Percentiles rank a stretch among this genome's conserved stretches.
phyloP scores from a whole-genome alignment of 64 coral and sea anemone species.

The Catalaphyllia jardinei region DNA sequence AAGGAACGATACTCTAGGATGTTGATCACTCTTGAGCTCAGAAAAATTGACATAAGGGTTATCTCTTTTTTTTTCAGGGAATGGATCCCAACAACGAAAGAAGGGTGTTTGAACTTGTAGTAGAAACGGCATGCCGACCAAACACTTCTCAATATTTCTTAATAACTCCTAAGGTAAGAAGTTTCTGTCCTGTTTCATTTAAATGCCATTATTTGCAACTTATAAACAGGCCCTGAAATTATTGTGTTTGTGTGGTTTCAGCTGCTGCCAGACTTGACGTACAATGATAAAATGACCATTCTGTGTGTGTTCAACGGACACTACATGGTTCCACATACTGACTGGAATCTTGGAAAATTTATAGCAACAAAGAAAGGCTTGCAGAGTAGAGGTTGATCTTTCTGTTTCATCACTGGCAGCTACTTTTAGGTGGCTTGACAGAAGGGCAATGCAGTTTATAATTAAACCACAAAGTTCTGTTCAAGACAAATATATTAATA shows the following conservation, averaged over 20 bases:
- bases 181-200: no score
- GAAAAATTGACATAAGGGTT: background rate
- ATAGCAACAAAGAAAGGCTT: constrained; percentile 53
- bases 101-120: constrained; percentile 94
- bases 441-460: background rate
- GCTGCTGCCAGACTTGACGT: constrained; percentile 89
- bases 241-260: constrained; percentile 1
- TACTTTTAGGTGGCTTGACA: background rate
- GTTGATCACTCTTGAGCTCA: no score
- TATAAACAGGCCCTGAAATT: no score
- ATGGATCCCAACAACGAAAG: constrained; percentile 99
- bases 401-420: no score
- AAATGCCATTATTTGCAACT: no score
- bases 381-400: background rate
- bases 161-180: constrained; percentile 93
- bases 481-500: no score
- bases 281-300: constrained; percentile 91
- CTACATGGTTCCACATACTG: constrained; percentile 83
- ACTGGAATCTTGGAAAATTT: constrained; percentile 77
- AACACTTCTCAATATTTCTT: constrained; percentile 96
- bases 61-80: constrained; percentile 59
- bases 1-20: no score
- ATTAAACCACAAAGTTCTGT: no score
- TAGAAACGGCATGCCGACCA: constrained; percentile 81
- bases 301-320: constrained; percentile 97